Conservation (phyloP, 2,888 invertebrate species). For the Drosophila percnosoma region DNA sequence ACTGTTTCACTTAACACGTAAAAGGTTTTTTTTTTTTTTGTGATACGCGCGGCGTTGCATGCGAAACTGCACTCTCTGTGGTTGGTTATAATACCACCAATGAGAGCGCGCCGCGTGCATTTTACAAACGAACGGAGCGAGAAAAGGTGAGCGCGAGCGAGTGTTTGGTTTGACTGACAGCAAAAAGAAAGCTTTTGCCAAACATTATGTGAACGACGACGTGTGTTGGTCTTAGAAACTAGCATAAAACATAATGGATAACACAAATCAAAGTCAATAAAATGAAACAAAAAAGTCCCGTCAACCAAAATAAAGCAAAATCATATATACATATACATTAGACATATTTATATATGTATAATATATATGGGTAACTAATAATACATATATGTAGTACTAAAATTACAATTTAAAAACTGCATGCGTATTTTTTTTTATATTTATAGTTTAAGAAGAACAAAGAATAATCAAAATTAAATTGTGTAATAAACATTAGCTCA, state of each 20-base stretch:
- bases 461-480: constrained; percentile 51
- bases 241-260: constrained; percentile 60
- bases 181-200: constrained; percentile 35
- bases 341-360: constrained; percentile 47
- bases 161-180: constrained; percentile 4
- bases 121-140: constrained; percentile 13
- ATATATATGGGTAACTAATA: constrained; percentile 56
- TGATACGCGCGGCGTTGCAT: constrained; percentile 19
- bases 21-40: constrained; percentile 13
- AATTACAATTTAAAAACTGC: constrained; percentile 80
- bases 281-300: constrained; percentile 83
- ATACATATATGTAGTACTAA: constrained; percentile 68
- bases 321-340: constrained; percentile 64
- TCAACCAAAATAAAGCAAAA: constrained; percentile 85
- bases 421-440: constrained; percentile 77
- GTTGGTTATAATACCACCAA: constrained; percentile 12
- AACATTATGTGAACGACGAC: constrained; percentile 10
- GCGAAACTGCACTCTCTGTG: constrained; percentile 11
- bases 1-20: constrained; percentile 44
- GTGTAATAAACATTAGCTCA: constrained; percentile 77
- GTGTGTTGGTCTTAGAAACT: constrained; percentile 57
- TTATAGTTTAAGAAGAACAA: constrained; percentile 28
- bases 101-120: constrained; percentile 10
- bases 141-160: constrained; percentile 23
- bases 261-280: constrained; percentile 70